Evolutionary conservation across 2,113 vertebrate genomes (phyloP).

Genomic region (Lophius piscatorius): DNA sequence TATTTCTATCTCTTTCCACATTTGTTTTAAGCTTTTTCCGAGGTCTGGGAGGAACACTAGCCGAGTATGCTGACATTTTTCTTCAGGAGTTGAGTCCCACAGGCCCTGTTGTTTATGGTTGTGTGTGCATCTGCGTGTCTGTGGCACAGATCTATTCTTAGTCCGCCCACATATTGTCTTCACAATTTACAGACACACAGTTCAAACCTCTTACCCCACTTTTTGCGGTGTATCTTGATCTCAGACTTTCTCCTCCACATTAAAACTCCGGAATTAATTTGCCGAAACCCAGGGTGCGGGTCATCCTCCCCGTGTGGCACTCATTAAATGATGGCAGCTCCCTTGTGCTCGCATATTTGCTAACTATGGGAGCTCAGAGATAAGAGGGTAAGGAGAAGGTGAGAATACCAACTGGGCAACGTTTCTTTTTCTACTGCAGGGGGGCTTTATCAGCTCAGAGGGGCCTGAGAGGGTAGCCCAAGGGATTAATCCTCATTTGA

Average conservation of each 20-base stretch:
- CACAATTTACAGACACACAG: not conserved
- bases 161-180: too few species aligned
- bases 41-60: conserved; percentile 37
- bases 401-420: conserved; percentile 38
- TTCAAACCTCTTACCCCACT: conserved; percentile 6
- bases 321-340: conserved; percentile 59
- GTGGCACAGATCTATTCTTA: conserved; percentile 27
- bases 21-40: conserved; percentile 52
- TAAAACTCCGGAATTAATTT: conserved; percentile 48
- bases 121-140: conserved; percentile 17
- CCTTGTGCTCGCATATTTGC: conserved; percentile 47
- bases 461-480: conserved; percentile 45
- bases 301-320: conserved; percentile 47
- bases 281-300: conserved; percentile 19
- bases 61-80: conserved; percentile 68
- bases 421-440: conserved; percentile 23
- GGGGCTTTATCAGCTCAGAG: conserved; percentile 59
- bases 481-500: conserved; percentile 47
- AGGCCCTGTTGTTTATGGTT: conserved; percentile 25
- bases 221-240: conserved; percentile 17
- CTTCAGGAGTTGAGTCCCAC: conserved; percentile 48
- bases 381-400: conserved; percentile 52
- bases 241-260: conserved; percentile 28
- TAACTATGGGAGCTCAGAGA: conserved; percentile 48
- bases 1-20: conserved; percentile 61